phyloP scores from a whole-genome alignment of 1,140 invertebrate genomes.

The Steinernema feltiae region DNA sequence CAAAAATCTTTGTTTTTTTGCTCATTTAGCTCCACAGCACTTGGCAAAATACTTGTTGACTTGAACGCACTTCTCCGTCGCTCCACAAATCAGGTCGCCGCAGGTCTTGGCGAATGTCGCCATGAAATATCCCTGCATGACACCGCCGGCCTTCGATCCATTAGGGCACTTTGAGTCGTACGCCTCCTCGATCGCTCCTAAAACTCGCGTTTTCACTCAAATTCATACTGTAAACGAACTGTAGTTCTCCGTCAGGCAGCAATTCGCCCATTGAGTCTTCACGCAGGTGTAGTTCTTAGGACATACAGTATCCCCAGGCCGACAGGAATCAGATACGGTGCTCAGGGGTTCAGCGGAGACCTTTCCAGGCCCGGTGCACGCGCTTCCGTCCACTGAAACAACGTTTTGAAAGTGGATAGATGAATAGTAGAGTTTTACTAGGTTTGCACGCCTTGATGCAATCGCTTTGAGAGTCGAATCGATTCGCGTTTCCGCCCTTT shows the following conservation, averaged over 20 bases:
- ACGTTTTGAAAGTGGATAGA: not conserved
- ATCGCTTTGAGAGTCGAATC: not conserved
- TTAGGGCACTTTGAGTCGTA: no score
- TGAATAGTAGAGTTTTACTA: not conserved
- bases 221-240: no score
- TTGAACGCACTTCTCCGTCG: no score
- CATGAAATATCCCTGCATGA: no score
- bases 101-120: no score
- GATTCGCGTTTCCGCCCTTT: constrained; percentile 7
- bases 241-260: not conserved
- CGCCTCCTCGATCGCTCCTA: no score
- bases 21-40: no score
- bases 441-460: not conserved
- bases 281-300: constrained; percentile 16
- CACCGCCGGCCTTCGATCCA: no score
- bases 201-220: no score
- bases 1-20: no score
- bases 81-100: no score
- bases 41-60: no score
- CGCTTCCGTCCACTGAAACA: not conserved
- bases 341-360: not conserved
- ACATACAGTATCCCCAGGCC: not conserved
- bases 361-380: not conserved
- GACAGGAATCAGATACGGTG: not conserved
- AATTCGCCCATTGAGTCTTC: not conserved